Conservation (phyloP, 1,140 invertebrate species). For the Mya arenaria region DNA sequence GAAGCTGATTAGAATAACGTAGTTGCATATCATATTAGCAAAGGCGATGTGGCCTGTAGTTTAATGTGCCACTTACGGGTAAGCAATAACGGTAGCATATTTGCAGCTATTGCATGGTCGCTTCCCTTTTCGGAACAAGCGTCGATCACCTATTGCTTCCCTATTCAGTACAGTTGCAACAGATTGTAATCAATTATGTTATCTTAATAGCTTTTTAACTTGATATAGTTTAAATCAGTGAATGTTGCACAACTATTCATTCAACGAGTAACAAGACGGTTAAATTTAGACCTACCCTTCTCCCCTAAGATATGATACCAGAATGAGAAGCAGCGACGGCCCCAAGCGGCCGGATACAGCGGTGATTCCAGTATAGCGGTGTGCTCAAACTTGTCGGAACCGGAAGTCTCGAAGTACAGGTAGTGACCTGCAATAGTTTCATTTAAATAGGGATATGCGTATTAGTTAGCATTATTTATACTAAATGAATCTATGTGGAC, state of each 20-base stretch:
- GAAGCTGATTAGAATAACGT: not conserved
- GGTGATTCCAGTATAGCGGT: constrained; percentile 30
- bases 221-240: too few species aligned
- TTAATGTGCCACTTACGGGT: too few species aligned
- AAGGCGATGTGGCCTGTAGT: too few species aligned
- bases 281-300: constrained; percentile 13
- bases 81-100: too few species aligned
- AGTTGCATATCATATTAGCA: not conserved
- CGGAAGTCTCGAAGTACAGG: constrained; percentile 46
- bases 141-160: too few species aligned
- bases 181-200: too few species aligned
- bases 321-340: constrained; percentile 18
- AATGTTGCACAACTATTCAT: too few species aligned
- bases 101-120: too few species aligned
- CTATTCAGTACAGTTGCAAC: too few species aligned
- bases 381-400: constrained; percentile 12
- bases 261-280: not conserved
- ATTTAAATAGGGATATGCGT: not conserved
- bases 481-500: not conserved
- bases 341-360: constrained; percentile 3
- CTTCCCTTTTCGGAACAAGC: too few species aligned
- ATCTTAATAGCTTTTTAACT: too few species aligned
- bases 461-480: not conserved
- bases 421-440: constrained; percentile 22
- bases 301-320: constrained; percentile 40